Evolutionary conservation across 92 coral and sea anemone species (phyloP).

Genomic region (Epizoanthus illoricatus): DNA sequence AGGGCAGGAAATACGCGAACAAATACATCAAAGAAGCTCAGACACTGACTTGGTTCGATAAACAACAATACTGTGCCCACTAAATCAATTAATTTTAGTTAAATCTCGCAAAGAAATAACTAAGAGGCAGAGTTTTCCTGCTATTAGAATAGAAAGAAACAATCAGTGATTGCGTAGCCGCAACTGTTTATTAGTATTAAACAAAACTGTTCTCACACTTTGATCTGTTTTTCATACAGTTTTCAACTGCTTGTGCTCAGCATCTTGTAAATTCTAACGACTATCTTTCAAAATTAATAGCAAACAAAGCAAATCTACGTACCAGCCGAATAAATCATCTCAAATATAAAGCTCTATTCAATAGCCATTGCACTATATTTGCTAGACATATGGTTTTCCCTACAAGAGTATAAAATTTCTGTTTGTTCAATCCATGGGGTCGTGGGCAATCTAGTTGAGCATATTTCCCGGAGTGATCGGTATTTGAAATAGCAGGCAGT

Average conservation of each 20-base stretch:
- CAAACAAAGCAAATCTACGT: neutral
- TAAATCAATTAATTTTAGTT: constrained; percentile 19
- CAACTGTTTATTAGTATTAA: constrained; percentile 22
- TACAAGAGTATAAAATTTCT: constrained; percentile 33
- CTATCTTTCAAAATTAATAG: neutral
- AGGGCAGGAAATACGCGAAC: constrained; percentile 16
- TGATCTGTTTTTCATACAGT: constrained; percentile 28
- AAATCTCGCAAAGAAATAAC: constrained; percentile 4
- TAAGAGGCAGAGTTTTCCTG: neutral
- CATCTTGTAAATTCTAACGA: neutral
- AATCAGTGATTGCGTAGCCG: constrained; percentile 2
- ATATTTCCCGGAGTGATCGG: constrained; percentile 37
- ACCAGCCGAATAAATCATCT: neutral
- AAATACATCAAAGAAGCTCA: neutral
- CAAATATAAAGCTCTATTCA: neutral
- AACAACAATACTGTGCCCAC: constrained; percentile 21
- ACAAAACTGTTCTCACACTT: neutral
- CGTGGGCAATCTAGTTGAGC: constrained; percentile 1
- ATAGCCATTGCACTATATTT: neutral
- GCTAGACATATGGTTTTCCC: constrained; percentile 29
- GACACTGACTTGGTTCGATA: constrained; percentile 31
- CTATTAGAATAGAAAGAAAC: neutral
- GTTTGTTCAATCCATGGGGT: constrained; percentile 46
- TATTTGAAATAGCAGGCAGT: constrained; percentile 1
- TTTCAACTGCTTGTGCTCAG: constrained; percentile 15